Base-by-base conservation (phyloP, 1,140 invertebrate genomes). In the Archegozetes longisetosus region DNA sequence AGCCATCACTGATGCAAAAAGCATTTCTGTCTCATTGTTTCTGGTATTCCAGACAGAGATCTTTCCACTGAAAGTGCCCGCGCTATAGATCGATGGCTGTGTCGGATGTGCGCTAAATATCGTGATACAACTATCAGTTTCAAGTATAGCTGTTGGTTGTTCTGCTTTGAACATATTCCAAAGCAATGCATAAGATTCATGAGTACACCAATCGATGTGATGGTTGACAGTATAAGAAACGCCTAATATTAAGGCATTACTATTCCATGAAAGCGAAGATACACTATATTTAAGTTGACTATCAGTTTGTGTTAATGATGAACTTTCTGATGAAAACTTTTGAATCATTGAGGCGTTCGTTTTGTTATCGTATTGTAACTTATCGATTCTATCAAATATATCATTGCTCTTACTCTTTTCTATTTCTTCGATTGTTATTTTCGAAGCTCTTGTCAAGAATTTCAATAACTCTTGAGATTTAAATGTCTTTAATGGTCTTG, bases 21-120 rank as follows among this genome's bases (percentile, higher is more conserved):
- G 48, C 3, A 58, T 23, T 20, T 23, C 27, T 55, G 62, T 56
- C 55, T 63, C 64, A 53, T 62, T 58, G 60, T 57, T 64, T 22
- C 57, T 54, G 47, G 61, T 60, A 61, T 64, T 55, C 61, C 61
- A 64, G 1, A 64, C 6, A 20, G 62, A n/a, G 26, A 64, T 47
- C 50, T 27, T 14, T 63, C 64, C 64, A 58, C 52, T 61, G 28
- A 65, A 65, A 46, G 63, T 63, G 25, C 64, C 64, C 14, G 56
- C 61, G 50, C 50, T 53, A 29, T 63, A 28, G 13, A 65, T 9
- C 47, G 64, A 54, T 13, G 64, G 62, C 14, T 58, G 26, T 49
- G 63, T 50, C 27, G 62, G 62, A 53, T 65, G 64, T 27, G 61
- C 61, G 23, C 20, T 40, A 4, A 65, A 22, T 52, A 13, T 32